Evolutionary conservation across 2,888 invertebrate genomes (phyloP).

Genomic region (Auanema sp.): DNA sequence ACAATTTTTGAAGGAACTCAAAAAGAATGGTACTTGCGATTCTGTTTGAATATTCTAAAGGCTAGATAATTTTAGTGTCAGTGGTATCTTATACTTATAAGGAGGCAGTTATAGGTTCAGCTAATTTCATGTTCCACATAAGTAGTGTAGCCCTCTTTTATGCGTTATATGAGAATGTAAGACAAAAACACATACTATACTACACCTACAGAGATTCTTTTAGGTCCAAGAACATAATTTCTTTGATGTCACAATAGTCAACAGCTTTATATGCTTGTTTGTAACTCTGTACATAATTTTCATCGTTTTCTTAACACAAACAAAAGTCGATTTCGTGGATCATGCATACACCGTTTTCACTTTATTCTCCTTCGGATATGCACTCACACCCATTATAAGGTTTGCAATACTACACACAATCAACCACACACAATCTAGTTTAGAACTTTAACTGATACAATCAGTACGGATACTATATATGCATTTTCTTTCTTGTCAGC

Average conservation of each 20-base stretch:
- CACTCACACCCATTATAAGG: constrained; percentile 80
- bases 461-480: constrained; percentile 95
- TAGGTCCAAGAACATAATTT: neutral
- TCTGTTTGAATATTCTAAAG: neutral
- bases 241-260: constrained; percentile 6
- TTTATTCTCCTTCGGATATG: constrained; percentile 82
- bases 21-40: constrained; percentile 52
- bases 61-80: constrained; percentile 69
- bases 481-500: constrained; percentile 87
- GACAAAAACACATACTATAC: constrained; percentile 1
- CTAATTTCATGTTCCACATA: constrained; percentile 79
- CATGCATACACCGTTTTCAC: constrained; percentile 73
- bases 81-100: constrained; percentile 75
- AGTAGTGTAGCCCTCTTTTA: constrained; percentile 68
- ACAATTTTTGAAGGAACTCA: constrained; percentile 81
- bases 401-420: constrained; percentile 16
- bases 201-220: neutral
- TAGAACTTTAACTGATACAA: constrained; percentile 90
- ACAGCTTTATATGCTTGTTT: constrained; percentile 20
- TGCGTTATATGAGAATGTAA: constrained; percentile 55
- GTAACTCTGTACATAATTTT: no score
- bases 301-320: no score
- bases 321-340: constrained; percentile 15
- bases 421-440: constrained; percentile 65
- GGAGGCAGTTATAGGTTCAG: constrained; percentile 78